These are phyloP conservation scores for Drosophila subobscura DNA, from an alignment of 1,140 invertebrate genomes.

Conservation along the genomic window DNA sequence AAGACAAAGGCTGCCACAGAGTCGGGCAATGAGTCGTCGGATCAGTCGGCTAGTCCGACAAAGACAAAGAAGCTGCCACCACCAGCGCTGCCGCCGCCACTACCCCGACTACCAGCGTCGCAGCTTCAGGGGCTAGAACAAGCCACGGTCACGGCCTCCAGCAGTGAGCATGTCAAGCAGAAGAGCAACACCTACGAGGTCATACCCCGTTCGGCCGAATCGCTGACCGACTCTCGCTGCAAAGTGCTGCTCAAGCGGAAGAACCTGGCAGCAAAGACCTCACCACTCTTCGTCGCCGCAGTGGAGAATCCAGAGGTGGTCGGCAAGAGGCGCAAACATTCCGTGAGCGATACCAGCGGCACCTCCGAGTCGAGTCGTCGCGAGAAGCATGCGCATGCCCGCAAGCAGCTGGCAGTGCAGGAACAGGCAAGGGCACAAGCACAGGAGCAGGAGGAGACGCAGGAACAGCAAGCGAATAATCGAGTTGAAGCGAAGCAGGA, in stretches of 20 bases:
- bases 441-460: background rate
- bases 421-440: background rate
- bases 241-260: constrained; percentile 78
- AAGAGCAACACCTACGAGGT: constrained; percentile 74
- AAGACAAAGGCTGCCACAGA: constrained; percentile 68
- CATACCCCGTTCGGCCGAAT: constrained; percentile 56
- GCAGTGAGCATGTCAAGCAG: constrained; percentile 45
- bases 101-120: no score
- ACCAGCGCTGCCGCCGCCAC: background rate
- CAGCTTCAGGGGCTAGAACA: constrained; percentile 4
- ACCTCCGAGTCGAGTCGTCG: constrained; percentile 54
- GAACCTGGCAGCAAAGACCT: constrained; percentile 54
- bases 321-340: constrained; percentile 57
- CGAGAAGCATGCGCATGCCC: constrained; percentile 49
- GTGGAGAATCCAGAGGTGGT: background rate
- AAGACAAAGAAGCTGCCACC: constrained; percentile 47
- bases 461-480: background rate
- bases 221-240: constrained; percentile 59
- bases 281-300: background rate
- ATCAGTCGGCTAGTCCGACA: constrained; percentile 54
- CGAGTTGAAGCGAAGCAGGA: background rate
- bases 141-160: background rate
- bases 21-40: constrained; percentile 75
- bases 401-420: constrained; percentile 21
- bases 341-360: constrained; percentile 57